Conservation (phyloP, 2,113 vertebrate genomes). For the Gambusia holbrooki region DNA sequence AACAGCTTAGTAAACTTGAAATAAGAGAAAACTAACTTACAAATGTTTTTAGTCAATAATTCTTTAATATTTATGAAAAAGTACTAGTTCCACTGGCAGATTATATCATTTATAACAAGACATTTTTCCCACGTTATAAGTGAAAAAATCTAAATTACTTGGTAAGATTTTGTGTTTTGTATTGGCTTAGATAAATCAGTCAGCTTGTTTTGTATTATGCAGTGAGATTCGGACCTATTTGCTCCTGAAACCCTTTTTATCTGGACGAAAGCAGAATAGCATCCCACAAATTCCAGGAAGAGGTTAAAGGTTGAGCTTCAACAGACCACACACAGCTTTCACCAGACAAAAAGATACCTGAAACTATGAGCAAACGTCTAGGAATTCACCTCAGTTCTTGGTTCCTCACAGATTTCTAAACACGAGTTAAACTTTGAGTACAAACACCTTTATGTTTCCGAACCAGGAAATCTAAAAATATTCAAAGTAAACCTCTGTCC, state of each 20-base stretch:
- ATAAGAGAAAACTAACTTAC: no score
- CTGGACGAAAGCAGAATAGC: neutral
- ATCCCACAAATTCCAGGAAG: neutral
- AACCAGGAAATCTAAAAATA: neutral
- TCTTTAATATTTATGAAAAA: no score
- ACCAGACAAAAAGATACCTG: neutral
- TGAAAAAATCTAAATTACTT: no score
- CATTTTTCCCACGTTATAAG: no score
- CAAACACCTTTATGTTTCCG: neutral
- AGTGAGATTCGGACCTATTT: neutral
- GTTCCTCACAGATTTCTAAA: neutral
- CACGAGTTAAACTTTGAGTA: neutral
- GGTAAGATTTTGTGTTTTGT: no score
- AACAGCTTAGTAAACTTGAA: no score
- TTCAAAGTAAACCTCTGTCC: neutral
- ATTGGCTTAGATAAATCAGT: no score
- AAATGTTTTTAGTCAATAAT: no score
- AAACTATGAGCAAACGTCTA: neutral
- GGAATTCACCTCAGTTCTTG: slow-evolving; percentile 9
- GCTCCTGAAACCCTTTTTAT: neutral
- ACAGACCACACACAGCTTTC: neutral
- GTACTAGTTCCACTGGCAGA: no score
- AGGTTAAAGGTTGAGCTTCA: neutral
- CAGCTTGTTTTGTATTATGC: neutral
- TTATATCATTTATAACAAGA: no score